A percentile compares a stretch with the other conserved stretches of the same genome.
Evolutionary conservation across 2,888 invertebrate genomes (phyloP).

Genomic region (Lepidonotus clava): DNA sequence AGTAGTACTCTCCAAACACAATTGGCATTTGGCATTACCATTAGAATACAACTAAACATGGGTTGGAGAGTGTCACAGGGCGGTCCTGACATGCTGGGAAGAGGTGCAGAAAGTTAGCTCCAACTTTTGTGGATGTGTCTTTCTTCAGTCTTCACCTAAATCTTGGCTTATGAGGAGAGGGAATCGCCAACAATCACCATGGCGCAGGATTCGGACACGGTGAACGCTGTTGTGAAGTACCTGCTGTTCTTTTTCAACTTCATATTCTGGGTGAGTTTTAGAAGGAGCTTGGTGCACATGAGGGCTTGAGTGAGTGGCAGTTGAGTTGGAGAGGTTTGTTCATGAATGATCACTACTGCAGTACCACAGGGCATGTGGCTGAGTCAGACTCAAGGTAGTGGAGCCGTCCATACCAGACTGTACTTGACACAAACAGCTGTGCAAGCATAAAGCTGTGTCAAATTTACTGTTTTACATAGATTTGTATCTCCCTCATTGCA

Average conservation of each 20-base stretch:
- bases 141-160: not conserved
- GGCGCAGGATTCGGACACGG: slow-evolving; percentile 30
- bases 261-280: slow-evolving; percentile 90
- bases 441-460: too few relatives aligned
- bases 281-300: not conserved
- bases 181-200: not conserved
- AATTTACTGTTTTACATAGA: too few relatives aligned
- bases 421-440: too few relatives aligned
- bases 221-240: slow-evolving; percentile 93
- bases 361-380: too few relatives aligned
- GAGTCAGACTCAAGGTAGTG: too few relatives aligned
- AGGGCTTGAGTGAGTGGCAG: not conserved
- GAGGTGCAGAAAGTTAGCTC: not conserved
- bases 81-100: not conserved
- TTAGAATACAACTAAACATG: not conserved
- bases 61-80: not conserved
- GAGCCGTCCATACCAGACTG: too few relatives aligned
- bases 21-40: not conserved
- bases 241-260: slow-evolving; percentile 94
- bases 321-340: not conserved
- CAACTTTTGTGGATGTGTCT: not conserved
- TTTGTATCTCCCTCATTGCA: too few relatives aligned
- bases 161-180: not conserved
- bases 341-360: too few relatives aligned
- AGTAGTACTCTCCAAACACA: not conserved